A percentile compares a stretch with the other conserved stretches of the same genome.
phyloP scores from a whole-genome alignment of 2,888 invertebrate species.

The Cephus spinipes region DNA sequence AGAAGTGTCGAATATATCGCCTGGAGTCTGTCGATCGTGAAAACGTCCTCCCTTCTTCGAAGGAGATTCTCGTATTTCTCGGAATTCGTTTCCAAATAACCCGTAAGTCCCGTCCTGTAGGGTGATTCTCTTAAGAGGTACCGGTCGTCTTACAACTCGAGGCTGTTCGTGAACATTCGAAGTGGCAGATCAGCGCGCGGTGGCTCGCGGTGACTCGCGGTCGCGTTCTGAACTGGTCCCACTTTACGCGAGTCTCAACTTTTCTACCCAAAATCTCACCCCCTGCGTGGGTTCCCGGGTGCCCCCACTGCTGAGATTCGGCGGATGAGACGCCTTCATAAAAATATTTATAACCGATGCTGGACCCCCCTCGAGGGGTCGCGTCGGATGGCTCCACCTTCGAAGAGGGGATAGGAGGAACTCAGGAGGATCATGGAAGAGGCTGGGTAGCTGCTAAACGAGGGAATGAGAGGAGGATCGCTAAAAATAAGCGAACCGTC shows the following conservation, averaged over 20 bases:
- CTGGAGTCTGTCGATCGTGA: neutral
- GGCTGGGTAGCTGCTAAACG: conserved; percentile 23
- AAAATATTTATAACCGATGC: conserved; percentile 66
- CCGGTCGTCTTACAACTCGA: conserved; percentile 9
- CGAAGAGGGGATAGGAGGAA: neutral
- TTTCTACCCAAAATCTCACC: conserved; percentile 59
- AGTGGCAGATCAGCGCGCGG: conserved; percentile 20
- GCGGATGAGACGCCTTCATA: conserved; percentile 67
- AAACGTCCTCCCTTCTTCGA: neutral
- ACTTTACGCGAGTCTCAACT: conserved; percentile 56
- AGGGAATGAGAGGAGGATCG: neutral
- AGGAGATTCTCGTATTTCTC: neutral
- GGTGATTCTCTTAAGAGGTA: conserved; percentile 5
- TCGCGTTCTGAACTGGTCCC: conserved; percentile 59
- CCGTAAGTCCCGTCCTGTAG: conserved; percentile 6
- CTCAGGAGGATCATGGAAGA: conserved; percentile 12
- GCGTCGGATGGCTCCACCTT: conserved; percentile 27
- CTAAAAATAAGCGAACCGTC: conserved; percentile 9
- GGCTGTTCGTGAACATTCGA: conserved; percentile 4
- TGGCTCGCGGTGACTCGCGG: conserved; percentile 47
- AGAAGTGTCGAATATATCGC: neutral
- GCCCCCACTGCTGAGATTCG: conserved; percentile 66
- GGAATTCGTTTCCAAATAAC: conserved; percentile 3
- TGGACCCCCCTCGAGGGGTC: conserved; percentile 30
- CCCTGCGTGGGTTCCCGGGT: conserved; percentile 59